Evolutionary conservation across 1,140 invertebrate species (phyloP).

Genomic region (Semibalanus balanoides): DNA sequence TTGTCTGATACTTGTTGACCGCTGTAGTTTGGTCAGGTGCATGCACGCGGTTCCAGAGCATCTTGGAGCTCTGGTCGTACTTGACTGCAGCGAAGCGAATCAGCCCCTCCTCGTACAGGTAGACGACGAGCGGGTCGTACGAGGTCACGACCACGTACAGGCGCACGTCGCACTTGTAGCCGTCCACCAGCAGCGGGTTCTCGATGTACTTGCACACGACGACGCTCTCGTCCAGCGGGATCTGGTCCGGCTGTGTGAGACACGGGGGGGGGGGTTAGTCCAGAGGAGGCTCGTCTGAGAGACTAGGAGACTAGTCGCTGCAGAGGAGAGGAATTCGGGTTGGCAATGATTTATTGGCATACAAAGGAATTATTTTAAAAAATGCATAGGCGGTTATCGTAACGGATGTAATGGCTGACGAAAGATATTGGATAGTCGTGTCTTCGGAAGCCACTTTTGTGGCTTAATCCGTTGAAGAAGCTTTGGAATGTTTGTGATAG

Average conservation of each 20-base stretch:
- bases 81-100: constrained; percentile 32
- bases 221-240: constrained; percentile 74
- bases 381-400: no score
- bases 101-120: constrained; percentile 43
- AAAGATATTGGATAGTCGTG: no score
- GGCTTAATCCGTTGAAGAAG: no score
- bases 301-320: no score
- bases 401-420: no score
- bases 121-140: constrained; percentile 41
- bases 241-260: constrained; percentile 62
- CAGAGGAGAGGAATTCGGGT: no score
- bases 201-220: constrained; percentile 86
- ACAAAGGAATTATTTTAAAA: no score
- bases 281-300: no score
- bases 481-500: no score
- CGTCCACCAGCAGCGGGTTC: constrained; percentile 85
- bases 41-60: constrained; percentile 35
- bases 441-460: no score
- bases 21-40: constrained; percentile 45
- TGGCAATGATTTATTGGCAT: no score
- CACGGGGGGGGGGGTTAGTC: constrained; percentile 18
- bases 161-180: constrained; percentile 70
- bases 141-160: constrained; percentile 44
- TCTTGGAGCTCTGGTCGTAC: constrained; percentile 24
- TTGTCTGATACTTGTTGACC: constrained; percentile 37